Percentiles rank a stretch among this genome's conserved stretches.
These are phyloP conservation scores for Hoplodrina ambigua DNA, from an alignment of 2,888 invertebrate genomes.

Conservation along the genomic window DNA sequence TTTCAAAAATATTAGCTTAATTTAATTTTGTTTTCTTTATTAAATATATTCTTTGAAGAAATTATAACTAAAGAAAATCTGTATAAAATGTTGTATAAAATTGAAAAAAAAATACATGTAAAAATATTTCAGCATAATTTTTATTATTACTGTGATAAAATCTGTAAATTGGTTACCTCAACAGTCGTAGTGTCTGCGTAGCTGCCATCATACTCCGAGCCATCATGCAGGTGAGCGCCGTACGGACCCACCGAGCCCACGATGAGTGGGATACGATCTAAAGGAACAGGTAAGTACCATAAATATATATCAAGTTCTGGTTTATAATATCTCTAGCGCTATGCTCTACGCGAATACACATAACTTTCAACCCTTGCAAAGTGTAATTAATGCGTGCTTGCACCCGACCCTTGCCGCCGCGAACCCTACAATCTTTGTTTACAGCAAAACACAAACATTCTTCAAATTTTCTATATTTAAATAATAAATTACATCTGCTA, in stretches of 20 bases:
- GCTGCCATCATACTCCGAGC: slow-evolving; percentile 97
- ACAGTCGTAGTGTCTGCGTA: slow-evolving; percentile 93
- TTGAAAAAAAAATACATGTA: too few relatives aligned
- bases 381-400: slow-evolving; percentile 88
- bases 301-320: slow-evolving; percentile 43
- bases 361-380: slow-evolving; percentile 79
- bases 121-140: background rate
- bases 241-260: slow-evolving; percentile 98
- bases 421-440: slow-evolving; percentile 80
- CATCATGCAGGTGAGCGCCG: slow-evolving; percentile 97
- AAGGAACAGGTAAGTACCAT: slow-evolving; percentile 42
- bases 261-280: slow-evolving; percentile 90
- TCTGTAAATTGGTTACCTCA: slow-evolving; percentile 80
- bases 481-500: slow-evolving; percentile 60
- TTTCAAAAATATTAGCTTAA: too few relatives aligned
- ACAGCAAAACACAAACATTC: slow-evolving; percentile 81
- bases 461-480: slow-evolving; percentile 76
- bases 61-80: too few relatives aligned
- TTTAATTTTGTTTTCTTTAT: background rate
- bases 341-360: slow-evolving; percentile 66
- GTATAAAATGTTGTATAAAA: too few relatives aligned
- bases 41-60: too few relatives aligned
- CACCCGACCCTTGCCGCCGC: slow-evolving; percentile 83
- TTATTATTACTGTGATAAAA: background rate
- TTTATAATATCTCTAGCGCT: slow-evolving; percentile 55